A percentile compares a stretch with the other conserved stretches of the same genome.
Evolutionary conservation across 2,888 invertebrate species (phyloP).

Genomic region (Meta bourneti): DNA sequence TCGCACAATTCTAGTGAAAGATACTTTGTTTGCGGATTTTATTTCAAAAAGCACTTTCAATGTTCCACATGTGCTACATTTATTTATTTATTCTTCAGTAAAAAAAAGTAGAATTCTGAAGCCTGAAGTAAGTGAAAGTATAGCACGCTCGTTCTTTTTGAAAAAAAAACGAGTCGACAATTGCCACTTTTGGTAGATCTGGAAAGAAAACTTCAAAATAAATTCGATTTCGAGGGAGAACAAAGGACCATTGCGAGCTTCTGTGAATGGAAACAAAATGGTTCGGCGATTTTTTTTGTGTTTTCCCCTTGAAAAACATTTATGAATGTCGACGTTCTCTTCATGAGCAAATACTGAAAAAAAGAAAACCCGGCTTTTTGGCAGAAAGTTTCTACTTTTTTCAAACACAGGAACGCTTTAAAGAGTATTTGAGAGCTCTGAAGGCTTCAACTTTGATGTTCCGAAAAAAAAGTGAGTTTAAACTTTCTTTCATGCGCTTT

Average conservation of each 20-base stretch:
- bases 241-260: not conserved
- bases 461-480: not conserved
- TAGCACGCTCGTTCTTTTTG: not conserved
- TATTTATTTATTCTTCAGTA: not conserved
- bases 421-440: not conserved
- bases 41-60: not conserved
- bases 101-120: not conserved
- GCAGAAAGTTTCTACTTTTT: not conserved
- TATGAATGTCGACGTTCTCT: not conserved
- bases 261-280: not conserved
- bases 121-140: not conserved
- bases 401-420: not conserved
- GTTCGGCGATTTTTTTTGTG: not conserved
- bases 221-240: not conserved
- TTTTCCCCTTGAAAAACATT: not conserved
- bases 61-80: not conserved
- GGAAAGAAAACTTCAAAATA: not conserved
- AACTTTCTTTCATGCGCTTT: not conserved
- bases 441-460: not conserved
- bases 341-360: not conserved
- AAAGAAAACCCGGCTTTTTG: not conserved
- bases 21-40: no score
- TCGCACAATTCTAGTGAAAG: no score
- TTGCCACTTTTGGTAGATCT: not conserved
- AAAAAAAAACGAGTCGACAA: not conserved